A percentile compares a stretch with the other conserved stretches of the same genome.
phyloP scores from a whole-genome alignment of 2,113 vertebrate genomes.

The Crypturellus undulatus region DNA sequence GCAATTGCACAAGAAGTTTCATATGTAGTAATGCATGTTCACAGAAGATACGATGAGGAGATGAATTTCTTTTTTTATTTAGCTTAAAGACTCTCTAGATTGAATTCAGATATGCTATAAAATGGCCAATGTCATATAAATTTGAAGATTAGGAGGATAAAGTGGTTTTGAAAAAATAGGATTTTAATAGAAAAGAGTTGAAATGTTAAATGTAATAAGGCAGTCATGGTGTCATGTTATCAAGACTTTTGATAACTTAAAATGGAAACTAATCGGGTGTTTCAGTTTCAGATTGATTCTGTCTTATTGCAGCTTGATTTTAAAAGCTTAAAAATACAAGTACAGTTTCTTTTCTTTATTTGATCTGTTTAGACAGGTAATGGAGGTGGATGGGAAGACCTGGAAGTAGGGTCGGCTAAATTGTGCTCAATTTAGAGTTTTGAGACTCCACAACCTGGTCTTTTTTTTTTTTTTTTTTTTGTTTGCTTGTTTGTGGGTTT shows the following conservation, averaged over 20 bases:
- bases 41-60: background rate
- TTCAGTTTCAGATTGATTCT: background rate
- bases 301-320: background rate
- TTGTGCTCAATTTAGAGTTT: no score
- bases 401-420: no score
- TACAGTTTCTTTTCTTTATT: background rate
- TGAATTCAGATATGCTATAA: background rate
- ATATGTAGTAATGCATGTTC: background rate
- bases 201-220: background rate
- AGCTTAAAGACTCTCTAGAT: background rate
- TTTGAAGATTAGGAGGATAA: background rate
- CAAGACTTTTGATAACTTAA: background rate
- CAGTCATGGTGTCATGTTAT: background rate
- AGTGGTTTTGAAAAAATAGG: slow-evolving; percentile 12
- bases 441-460: no score
- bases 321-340: background rate
- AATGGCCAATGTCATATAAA: background rate
- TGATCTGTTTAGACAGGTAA: background rate
- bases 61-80: background rate
- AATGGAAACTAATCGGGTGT: background rate
- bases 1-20: background rate
- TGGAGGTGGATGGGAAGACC: background rate
- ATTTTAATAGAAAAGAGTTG: background rate
- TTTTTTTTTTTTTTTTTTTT: no score
- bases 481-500: no score